A percentile compares a stretch with the other conserved stretches of the same genome.
phyloP scores from a whole-genome alignment of 2,888 invertebrate genomes.

The Aporophyla lueneburgensis region DNA sequence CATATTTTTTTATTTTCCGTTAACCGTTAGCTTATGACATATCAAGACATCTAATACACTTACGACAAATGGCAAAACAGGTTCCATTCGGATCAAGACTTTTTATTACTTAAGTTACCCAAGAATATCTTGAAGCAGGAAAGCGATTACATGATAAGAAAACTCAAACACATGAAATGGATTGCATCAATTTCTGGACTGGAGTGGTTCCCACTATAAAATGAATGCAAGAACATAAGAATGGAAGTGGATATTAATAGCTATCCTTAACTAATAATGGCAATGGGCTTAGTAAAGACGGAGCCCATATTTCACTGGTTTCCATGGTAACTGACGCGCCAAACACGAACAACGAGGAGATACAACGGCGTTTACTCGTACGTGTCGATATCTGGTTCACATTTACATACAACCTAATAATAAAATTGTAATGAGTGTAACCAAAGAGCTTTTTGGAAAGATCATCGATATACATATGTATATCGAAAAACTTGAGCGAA shows the following conservation, averaged over 20 bases:
- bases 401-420: slow-evolving; percentile 49
- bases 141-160: slow-evolving; percentile 58
- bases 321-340: slow-evolving; percentile 83
- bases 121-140: slow-evolving; percentile 45
- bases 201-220: slow-evolving; percentile 62
- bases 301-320: slow-evolving; percentile 87
- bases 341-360: slow-evolving; percentile 80
- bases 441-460: slow-evolving; percentile 40
- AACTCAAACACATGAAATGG: slow-evolving; percentile 62
- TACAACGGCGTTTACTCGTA: slow-evolving; percentile 62
- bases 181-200: slow-evolving; percentile 59
- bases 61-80: slow-evolving; percentile 55
- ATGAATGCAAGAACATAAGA: slow-evolving; percentile 67
- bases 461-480: slow-evolving; percentile 21
- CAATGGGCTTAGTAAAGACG: slow-evolving; percentile 84
- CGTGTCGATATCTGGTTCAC: slow-evolving; percentile 55
- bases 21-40: slow-evolving; percentile 24
- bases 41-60: slow-evolving; percentile 44
- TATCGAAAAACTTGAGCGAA: slow-evolving; percentile 16
- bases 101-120: slow-evolving; percentile 46
- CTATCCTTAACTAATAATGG: slow-evolving; percentile 86
- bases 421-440: slow-evolving; percentile 33
- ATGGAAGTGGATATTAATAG: slow-evolving; percentile 81
- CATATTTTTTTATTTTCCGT: slow-evolving; percentile 3
- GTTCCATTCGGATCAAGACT: slow-evolving; percentile 45